Percentiles rank a stretch among this genome's conserved stretches.
Evolutionary conservation across 2,888 invertebrate species (phyloP).

Genomic region (Habroteleia sp.): DNA sequence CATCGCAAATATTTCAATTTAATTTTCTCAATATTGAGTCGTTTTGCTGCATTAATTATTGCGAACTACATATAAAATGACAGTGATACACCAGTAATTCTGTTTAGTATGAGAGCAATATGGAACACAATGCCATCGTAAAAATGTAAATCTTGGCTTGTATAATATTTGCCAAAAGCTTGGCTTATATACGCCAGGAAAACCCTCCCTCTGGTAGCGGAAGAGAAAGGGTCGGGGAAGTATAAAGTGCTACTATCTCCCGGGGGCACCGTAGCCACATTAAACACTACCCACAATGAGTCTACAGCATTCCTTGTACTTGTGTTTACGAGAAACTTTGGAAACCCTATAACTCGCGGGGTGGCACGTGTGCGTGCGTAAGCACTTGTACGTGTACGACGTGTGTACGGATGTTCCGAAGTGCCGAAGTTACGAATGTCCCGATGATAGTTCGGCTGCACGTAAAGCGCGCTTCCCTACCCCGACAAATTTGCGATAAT

Average conservation of each 20-base stretch:
- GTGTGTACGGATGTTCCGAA: slow-evolving; percentile 50
- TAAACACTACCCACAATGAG: slow-evolving; percentile 68
- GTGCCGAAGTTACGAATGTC: slow-evolving; percentile 52
- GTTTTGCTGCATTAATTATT: too few relatives aligned
- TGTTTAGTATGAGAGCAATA: too few relatives aligned
- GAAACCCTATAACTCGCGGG: slow-evolving; percentile 60
- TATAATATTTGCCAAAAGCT: slow-evolving; percentile 8
- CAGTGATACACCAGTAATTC: too few relatives aligned
- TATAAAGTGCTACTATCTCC: slow-evolving; percentile 68
- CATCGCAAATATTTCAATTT: too few relatives aligned
- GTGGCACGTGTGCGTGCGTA: slow-evolving; percentile 30
- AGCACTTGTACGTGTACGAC: slow-evolving; percentile 15
- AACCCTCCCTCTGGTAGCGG: not conserved
- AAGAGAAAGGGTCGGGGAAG: slow-evolving; percentile 1
- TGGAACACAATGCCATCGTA: not conserved
- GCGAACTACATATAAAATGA: too few relatives aligned
- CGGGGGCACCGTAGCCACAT: slow-evolving; percentile 67
- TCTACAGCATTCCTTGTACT: slow-evolving; percentile 44
- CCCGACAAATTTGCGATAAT: slow-evolving; percentile 39
- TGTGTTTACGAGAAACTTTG: slow-evolving; percentile 65
- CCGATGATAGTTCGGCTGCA: slow-evolving; percentile 42
- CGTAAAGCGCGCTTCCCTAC: slow-evolving; percentile 3
- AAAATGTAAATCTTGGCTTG: slow-evolving; percentile 15
- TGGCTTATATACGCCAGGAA: slow-evolving; percentile 8
- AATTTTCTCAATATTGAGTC: too few relatives aligned